Percentiles rank a stretch among this genome's conserved stretches.
These are phyloP conservation scores for Thysanoteuthis rhombus DNA, from an alignment of 2,888 invertebrate species.

Conservation along the genomic window DNA sequence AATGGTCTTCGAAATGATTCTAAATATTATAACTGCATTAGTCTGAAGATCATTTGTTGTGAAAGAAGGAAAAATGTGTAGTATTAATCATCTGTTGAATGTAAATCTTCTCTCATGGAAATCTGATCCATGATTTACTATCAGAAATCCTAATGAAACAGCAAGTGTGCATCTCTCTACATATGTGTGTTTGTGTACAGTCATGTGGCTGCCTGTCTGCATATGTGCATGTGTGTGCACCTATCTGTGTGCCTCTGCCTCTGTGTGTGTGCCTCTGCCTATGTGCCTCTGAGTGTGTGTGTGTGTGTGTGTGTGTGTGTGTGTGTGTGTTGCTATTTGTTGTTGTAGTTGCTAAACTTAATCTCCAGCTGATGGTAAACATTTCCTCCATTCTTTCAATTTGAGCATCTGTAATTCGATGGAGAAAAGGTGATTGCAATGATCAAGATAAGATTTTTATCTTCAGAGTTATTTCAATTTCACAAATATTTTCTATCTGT, in stretches of 20 bases:
- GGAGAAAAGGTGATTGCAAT: neutral
- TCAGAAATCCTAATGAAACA: neutral
- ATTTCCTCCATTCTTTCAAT: neutral
- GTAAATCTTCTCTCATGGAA: neutral
- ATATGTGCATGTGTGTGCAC: neutral
- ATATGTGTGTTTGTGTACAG: too few relatives aligned
- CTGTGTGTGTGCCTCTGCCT: neutral
- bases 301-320: neutral
- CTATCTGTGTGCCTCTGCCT: neutral
- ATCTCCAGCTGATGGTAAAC: neutral
- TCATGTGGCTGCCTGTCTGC: neutral
- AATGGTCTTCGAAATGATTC: neutral
- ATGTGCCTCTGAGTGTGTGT: too few relatives aligned
- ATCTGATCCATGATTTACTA: neutral
- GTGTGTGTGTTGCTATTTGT: neutral
- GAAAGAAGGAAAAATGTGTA: neutral
- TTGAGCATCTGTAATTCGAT: neutral
- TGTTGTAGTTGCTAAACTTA: neutral
- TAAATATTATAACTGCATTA: neutral
- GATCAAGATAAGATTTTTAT: neutral
- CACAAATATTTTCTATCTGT: constrained; percentile 12
- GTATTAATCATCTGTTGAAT: neutral
- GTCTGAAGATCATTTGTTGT: neutral
- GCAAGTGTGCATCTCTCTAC: too few relatives aligned
- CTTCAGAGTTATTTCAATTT: neutral